phyloP scores from a whole-genome alignment of 2,888 invertebrate genomes.

The Cryptocephalus moraei region DNA sequence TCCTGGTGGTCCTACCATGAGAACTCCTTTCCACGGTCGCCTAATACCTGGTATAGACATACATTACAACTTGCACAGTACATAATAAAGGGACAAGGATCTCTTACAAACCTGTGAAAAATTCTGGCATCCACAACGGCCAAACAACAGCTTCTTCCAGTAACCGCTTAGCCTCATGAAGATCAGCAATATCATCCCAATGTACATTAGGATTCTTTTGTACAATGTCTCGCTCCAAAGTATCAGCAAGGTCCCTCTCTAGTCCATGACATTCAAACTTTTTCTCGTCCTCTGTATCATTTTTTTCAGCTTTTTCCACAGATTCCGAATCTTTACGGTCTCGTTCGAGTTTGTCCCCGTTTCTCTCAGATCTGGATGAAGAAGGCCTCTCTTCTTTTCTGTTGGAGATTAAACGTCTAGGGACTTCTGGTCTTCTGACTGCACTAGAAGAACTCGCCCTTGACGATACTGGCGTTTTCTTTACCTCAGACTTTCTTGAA shows the following conservation, averaged over 20 bases:
- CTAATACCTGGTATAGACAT: constrained; percentile 58
- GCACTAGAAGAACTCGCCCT: constrained; percentile 34
- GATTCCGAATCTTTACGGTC: constrained; percentile 57
- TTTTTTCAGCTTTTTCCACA: constrained; percentile 44
- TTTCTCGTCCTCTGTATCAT: constrained; percentile 56
- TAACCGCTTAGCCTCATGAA: constrained; percentile 78
- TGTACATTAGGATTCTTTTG: constrained; percentile 93
- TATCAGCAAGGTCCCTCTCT: constrained; percentile 88
- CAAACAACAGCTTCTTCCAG: constrained; percentile 95
- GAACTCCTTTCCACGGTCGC: constrained; percentile 91
- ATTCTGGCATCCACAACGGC: constrained; percentile 97
- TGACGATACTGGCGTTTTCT: constrained; percentile 31
- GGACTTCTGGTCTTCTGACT: constrained; percentile 25
- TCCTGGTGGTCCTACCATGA: constrained; percentile 90
- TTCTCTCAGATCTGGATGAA: constrained; percentile 32
- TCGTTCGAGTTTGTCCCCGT: constrained; percentile 31
- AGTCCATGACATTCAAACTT: constrained; percentile 75
- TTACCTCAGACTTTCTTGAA: constrained; percentile 27
- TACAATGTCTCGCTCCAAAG: constrained; percentile 84
- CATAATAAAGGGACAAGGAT: background rate
- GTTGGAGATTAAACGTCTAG: constrained; percentile 21
- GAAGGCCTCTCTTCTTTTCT: constrained; percentile 36
- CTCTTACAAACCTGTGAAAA: constrained; percentile 65
- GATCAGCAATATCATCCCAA: constrained; percentile 91
- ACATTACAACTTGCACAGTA: background rate